These are phyloP conservation scores for Onychomys arenicola DNA, from an alignment of 2,797 vertebrate species.

Conservation along the genomic window DNA sequence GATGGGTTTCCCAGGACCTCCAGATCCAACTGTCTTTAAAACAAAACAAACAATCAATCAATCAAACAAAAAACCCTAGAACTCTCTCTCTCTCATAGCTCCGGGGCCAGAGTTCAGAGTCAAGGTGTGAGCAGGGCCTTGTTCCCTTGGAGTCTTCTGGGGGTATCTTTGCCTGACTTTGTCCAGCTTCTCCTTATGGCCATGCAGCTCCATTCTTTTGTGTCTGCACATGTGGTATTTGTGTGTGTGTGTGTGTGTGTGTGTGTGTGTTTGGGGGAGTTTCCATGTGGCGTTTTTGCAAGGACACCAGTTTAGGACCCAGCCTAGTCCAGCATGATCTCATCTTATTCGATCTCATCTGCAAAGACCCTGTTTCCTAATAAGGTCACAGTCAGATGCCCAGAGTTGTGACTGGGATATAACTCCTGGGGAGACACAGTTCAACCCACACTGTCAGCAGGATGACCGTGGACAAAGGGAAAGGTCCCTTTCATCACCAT, in stretches of 20 bases:
- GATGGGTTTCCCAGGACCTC: not conserved
- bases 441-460: not conserved
- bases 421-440: not conserved
- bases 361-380: not conserved
- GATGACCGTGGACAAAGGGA: not conserved
- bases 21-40: not conserved
- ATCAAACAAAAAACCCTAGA: too few species aligned
- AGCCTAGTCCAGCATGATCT: not conserved
- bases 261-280: fast-evolving
- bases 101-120: too few species aligned
- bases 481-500: not conserved
- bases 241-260: not conserved
- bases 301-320: not conserved
- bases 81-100: not conserved
- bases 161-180: not conserved
- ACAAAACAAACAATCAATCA: too few species aligned
- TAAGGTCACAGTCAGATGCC: not conserved
- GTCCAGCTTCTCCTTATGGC: not conserved
- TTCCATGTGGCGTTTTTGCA: not conserved
- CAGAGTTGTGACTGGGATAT: not conserved
- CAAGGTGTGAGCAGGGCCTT: not conserved
- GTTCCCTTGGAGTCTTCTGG: not conserved
- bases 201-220: not conserved
- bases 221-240: too few species aligned
- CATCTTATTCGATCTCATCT: not conserved